phyloP scores from a whole-genome alignment of 1,140 invertebrate genomes.

The Apis cerana region DNA sequence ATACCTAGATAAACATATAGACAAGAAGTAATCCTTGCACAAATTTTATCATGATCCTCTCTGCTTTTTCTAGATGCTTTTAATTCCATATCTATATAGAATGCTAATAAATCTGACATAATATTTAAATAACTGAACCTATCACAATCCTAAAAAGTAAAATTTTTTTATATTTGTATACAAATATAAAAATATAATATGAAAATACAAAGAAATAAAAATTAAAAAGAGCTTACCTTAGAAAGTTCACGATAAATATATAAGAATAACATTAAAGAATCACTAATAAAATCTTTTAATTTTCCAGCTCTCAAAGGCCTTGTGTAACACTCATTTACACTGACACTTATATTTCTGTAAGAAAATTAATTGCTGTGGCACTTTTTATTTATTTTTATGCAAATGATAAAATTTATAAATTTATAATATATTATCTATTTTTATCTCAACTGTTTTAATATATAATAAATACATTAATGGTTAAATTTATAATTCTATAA shows the following conservation, averaged over 20 bases:
- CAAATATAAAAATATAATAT: neutral
- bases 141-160: constrained; percentile 73
- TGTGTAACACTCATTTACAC: constrained; percentile 75
- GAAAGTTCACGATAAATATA: constrained; percentile 76
- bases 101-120: constrained; percentile 80
- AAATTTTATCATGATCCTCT: constrained; percentile 77
- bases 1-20: constrained; percentile 80
- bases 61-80: constrained; percentile 76
- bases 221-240: constrained; percentile 67
- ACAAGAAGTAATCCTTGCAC: constrained; percentile 76
- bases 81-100: constrained; percentile 81
- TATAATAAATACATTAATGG: neutral
- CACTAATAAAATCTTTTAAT: constrained; percentile 78
- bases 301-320: constrained; percentile 76
- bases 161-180: constrained; percentile 17
- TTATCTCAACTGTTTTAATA: neutral
- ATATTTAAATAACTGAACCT: constrained; percentile 75
- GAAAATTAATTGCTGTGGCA: constrained; percentile 13
- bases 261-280: constrained; percentile 79
- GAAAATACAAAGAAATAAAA: neutral
- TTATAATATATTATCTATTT: neutral
- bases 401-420: neutral
- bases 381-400: neutral
- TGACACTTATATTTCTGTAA: constrained; percentile 78
- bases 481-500: neutral